A percentile compares a stretch with the other conserved stretches of the same genome.
Conservation (phyloP, 2,888 invertebrate species). For the Odontocolon sp. region DNA sequence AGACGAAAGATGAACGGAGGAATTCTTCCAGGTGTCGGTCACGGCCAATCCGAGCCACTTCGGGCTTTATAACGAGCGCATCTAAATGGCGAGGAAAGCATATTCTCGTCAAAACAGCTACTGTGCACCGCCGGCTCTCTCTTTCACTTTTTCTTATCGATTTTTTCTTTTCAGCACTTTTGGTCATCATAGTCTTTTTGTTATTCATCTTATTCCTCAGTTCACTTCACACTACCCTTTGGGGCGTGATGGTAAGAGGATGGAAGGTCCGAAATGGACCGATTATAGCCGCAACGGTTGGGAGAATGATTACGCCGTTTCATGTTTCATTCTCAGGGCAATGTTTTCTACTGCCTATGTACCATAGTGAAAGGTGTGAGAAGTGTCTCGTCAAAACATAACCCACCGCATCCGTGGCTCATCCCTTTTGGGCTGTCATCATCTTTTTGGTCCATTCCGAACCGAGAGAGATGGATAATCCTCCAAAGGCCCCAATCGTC, state of each 20-base stretch:
- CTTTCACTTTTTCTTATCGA: slow-evolving; percentile 18
- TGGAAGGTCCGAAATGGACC: slow-evolving; percentile 5
- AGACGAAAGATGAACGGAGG: slow-evolving; percentile 30
- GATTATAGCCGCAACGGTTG: slow-evolving; percentile 45
- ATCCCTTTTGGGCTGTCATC: background rate
- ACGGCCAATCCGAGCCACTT: slow-evolving; percentile 75
- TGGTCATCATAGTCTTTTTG: slow-evolving; percentile 8
- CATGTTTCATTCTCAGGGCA: slow-evolving; percentile 1
- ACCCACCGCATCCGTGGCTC: slow-evolving; percentile 20
- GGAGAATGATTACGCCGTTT: slow-evolving; percentile 36
- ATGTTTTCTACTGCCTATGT: background rate
- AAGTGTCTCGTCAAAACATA: slow-evolving; percentile 29
- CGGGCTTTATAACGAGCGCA: slow-evolving; percentile 75
- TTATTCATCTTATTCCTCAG: slow-evolving; percentile 4
- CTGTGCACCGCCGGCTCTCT: slow-evolving; percentile 43
- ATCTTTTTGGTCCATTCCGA: slow-evolving; percentile 7
- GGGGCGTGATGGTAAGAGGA: slow-evolving; percentile 4
- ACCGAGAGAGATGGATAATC: background rate
- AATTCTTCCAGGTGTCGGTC: slow-evolving; percentile 69
- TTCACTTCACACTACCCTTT: background rate
- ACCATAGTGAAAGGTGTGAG: slow-evolving; percentile 4
- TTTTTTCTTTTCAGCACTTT: slow-evolving; percentile 6
- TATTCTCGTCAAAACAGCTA: slow-evolving; percentile 77
- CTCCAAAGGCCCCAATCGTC: background rate
- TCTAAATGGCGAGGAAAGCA: slow-evolving; percentile 75